These are phyloP conservation scores for Pissodes strobi DNA, from an alignment of 1,140 invertebrate species.

Conservation along the genomic window DNA sequence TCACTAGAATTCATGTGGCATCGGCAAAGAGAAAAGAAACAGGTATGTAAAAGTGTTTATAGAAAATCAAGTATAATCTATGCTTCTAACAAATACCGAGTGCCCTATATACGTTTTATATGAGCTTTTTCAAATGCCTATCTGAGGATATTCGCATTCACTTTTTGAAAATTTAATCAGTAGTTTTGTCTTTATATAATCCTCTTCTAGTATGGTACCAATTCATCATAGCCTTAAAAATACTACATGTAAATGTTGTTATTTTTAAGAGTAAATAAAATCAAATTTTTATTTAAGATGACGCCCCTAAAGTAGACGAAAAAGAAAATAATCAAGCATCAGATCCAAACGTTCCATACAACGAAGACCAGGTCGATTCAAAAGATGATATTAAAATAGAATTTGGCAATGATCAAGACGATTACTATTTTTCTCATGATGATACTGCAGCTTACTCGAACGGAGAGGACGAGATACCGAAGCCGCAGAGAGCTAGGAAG, in stretches of 20 bases:
- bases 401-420: not conserved
- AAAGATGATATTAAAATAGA: slow-evolving; percentile 7
- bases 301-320: not conserved
- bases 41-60: slow-evolving; percentile 16
- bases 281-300: not conserved
- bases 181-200: too few relatives aligned
- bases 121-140: too few relatives aligned
- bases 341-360: not conserved
- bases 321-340: slow-evolving; percentile 8
- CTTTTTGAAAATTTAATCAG: too few relatives aligned
- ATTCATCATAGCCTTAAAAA: too few relatives aligned
- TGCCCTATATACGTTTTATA: too few relatives aligned
- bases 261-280: too few relatives aligned
- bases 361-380: too few relatives aligned
- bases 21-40: not conserved
- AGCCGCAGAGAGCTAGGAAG: slow-evolving; percentile 12
- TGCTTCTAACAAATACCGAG: too few relatives aligned
- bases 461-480: slow-evolving; percentile 9
- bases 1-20: slow-evolving; percentile 29
- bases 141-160: too few relatives aligned
- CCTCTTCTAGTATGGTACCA: too few relatives aligned
- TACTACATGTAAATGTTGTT: too few relatives aligned
- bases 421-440: not conserved
- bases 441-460: not conserved
- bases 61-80: too few relatives aligned